These are phyloP conservation scores for Cepaea nemoralis DNA, from an alignment of 1,140 invertebrate species.

Conservation along the genomic window DNA sequence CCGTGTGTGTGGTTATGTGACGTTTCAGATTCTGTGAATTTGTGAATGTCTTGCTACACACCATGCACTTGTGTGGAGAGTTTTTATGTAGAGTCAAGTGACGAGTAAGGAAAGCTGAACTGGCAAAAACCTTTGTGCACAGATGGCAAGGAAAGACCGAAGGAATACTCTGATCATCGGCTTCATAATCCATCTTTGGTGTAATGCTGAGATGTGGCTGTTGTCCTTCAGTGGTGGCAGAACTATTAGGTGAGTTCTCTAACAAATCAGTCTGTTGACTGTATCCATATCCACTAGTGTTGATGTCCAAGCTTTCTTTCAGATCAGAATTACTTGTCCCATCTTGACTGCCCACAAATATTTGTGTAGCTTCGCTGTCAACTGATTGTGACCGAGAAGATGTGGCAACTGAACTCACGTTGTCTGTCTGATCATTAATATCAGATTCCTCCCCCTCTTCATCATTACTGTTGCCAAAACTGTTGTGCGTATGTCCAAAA, in stretches of 20 bases:
- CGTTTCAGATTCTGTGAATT: slow-evolving; percentile 22
- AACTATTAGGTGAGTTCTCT: neutral
- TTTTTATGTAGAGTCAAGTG: slow-evolving; percentile 24
- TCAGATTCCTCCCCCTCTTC: neutral
- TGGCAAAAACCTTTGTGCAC: slow-evolving; percentile 34
- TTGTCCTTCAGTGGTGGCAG: neutral
- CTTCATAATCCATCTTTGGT: slow-evolving; percentile 15
- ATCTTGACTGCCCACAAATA: neutral
- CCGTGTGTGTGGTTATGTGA: slow-evolving; percentile 33
- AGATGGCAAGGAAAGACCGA: slow-evolving; percentile 31
- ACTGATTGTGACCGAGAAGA: neutral
- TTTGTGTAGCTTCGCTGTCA: neutral
- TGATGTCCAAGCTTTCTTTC: neutral
- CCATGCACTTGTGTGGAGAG: slow-evolving; percentile 35
- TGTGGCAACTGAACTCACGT: neutral
- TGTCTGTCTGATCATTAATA: neutral
- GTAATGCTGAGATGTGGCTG: neutral
- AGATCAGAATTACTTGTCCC: neutral
- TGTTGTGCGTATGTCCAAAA: slow-evolving; percentile 1
- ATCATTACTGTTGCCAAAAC: neutral
- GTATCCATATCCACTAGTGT: neutral
- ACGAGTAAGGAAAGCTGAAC: slow-evolving; percentile 3
- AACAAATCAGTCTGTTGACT: neutral
- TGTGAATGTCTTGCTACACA: slow-evolving; percentile 36
- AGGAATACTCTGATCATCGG: slow-evolving; percentile 26